A percentile compares a stretch with the other conserved stretches of the same genome.
Conservation (phyloP, 1,140 invertebrate genomes). For the Brachionus rotundiformis region DNA sequence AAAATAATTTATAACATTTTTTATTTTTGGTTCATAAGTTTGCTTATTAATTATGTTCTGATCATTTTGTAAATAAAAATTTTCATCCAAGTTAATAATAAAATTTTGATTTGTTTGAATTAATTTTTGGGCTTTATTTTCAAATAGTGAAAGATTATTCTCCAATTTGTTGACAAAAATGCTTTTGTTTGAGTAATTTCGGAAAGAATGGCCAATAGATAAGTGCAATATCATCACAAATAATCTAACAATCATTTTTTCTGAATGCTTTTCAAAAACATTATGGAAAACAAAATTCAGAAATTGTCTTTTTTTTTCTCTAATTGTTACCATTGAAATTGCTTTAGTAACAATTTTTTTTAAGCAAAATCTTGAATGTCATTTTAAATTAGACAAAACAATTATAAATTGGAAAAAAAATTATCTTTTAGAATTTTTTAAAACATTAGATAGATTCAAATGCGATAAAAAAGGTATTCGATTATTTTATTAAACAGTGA, state of each 20-base stretch:
- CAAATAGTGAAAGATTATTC: neutral
- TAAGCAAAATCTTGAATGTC: neutral
- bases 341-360: constrained; percentile 33
- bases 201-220: no score
- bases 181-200: no score
- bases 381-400: neutral
- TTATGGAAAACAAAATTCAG: neutral
- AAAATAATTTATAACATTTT: neutral
- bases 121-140: neutral
- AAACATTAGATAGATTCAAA: constrained; percentile 34
- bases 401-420: neutral
- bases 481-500: constrained; percentile 6
- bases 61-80: neutral
- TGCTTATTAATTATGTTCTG: neutral
- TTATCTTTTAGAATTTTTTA: neutral
- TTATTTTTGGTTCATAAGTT: neutral
- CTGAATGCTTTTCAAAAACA: neutral
- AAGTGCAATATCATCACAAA: neutral
- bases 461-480: constrained; percentile 26
- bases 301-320: neutral
- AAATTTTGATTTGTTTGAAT: neutral
- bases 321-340: constrained; percentile 6
- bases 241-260: neutral
- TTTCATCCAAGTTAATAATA: neutral
- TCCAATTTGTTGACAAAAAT: no score